These are phyloP conservation scores for Ichneumoninae sp. DNA, from an alignment of 2,888 invertebrate genomes.

Conservation along the genomic window DNA sequence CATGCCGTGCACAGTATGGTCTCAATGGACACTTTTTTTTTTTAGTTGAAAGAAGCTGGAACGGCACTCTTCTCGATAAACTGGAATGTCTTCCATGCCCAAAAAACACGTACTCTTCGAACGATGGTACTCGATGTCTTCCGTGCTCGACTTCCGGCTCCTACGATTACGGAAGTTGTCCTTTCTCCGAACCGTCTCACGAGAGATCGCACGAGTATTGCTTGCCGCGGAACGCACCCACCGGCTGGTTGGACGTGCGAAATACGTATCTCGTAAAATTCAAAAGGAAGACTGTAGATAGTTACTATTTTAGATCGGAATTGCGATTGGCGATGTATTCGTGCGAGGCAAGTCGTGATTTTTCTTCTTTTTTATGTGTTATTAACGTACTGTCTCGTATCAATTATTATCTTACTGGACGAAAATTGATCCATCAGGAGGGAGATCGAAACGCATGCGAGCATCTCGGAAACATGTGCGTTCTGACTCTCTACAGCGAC, in stretches of 20 bases:
- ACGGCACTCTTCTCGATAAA: constrained; percentile 79
- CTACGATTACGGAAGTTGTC: constrained; percentile 76
- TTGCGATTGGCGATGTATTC: constrained; percentile 82
- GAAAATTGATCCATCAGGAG: constrained; percentile 75
- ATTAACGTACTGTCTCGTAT: not conserved
- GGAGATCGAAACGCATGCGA: constrained; percentile 87
- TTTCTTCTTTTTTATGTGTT: not conserved
- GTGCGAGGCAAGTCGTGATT: constrained; percentile 82
- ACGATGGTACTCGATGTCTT: constrained; percentile 81
- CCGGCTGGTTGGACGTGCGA: constrained; percentile 80
- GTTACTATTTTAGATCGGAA: constrained; percentile 82
- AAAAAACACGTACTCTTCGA: constrained; percentile 82
- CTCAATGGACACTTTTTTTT: constrained; percentile 62
- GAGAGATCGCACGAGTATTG: constrained; percentile 81
- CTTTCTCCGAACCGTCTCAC: constrained; percentile 80
- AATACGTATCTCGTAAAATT: constrained; percentile 81
- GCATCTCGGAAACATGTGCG: constrained; percentile 89
- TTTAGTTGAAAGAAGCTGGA: constrained; percentile 82
- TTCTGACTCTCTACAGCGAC: constrained; percentile 86
- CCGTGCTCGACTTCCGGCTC: constrained; percentile 78
- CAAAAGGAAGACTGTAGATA: constrained; percentile 78
- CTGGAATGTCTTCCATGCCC: constrained; percentile 83
- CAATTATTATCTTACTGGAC: constrained; percentile 3
- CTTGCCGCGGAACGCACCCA: constrained; percentile 75
- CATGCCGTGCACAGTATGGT: not conserved